Evolutionary conservation across 2,113 vertebrate species (phyloP).

Genomic region (Scopus umbretta): DNA sequence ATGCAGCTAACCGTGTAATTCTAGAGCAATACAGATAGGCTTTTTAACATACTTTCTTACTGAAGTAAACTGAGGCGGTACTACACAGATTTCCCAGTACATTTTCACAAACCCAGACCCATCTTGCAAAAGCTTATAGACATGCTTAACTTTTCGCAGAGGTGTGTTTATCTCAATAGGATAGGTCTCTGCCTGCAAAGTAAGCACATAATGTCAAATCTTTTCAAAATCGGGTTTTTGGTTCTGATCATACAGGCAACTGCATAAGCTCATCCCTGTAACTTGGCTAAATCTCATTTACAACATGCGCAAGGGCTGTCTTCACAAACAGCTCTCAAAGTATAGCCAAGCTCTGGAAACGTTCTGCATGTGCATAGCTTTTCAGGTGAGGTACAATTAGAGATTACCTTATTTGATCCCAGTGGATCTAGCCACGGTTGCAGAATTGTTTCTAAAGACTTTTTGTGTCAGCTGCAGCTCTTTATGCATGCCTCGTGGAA

Average conservation of each 20-base stretch:
- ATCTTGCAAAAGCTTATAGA: background rate
- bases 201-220: accelerated
- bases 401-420: background rate
- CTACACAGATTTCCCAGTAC: background rate
- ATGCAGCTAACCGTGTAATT: background rate
- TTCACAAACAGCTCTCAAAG: background rate
- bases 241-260: background rate
- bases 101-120: background rate
- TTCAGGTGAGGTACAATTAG: background rate
- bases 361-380: background rate
- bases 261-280: background rate
- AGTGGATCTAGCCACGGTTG: background rate
- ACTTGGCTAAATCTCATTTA: background rate
- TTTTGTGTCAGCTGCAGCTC: background rate
- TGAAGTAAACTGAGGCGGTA: background rate
- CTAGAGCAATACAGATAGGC: background rate
- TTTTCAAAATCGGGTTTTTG: background rate
- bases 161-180: background rate
- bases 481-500: background rate
- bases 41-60: background rate
- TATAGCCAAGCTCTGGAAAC: background rate
- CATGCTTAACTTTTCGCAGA: background rate
- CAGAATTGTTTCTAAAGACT: background rate
- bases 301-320: background rate
- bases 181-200: background rate